phyloP scores from a whole-genome alignment of 2,797 vertebrate species.

The Sciaenops ocellatus region DNA sequence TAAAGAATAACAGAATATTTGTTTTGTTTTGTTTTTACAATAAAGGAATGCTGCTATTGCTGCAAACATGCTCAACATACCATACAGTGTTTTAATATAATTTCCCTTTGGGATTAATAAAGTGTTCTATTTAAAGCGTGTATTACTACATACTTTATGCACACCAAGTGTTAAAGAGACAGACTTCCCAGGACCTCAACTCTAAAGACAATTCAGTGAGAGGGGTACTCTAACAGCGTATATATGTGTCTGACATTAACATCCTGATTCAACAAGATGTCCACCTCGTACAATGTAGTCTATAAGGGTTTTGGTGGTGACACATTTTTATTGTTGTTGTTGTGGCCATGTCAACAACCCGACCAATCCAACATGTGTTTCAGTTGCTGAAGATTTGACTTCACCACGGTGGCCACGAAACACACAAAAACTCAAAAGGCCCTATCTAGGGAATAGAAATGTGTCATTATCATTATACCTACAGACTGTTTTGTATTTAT shows the following conservation, averaged over 20 bases:
- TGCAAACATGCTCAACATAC: slow-evolving; percentile 51
- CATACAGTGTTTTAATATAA: slow-evolving; percentile 49
- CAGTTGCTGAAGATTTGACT: slow-evolving; percentile 20
- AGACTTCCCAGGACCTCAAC: slow-evolving; percentile 24
- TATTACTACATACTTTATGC: slow-evolving; percentile 25
- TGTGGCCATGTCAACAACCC: slow-evolving; percentile 21
- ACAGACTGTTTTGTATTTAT: background rate
- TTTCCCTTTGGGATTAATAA: slow-evolving; percentile 47
- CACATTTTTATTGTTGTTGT: slow-evolving; percentile 13
- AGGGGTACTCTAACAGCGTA: slow-evolving; percentile 3
- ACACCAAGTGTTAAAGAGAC: slow-evolving; percentile 26
- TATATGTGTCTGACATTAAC: slow-evolving; percentile 36
- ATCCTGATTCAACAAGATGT: slow-evolving; percentile 21
- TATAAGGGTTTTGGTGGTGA: background rate
- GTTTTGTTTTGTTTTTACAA: slow-evolving; percentile 31
- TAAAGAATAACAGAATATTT: slow-evolving; percentile 54
- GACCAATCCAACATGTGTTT: slow-evolving; percentile 31
- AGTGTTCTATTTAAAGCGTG: slow-evolving; percentile 33
- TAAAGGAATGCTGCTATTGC: slow-evolving; percentile 56
- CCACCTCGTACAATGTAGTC: slow-evolving; percentile 17
- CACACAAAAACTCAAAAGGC: too few species aligned
- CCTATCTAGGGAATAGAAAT: background rate
- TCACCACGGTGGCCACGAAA: background rate
- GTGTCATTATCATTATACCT: background rate
- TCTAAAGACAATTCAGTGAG: slow-evolving; percentile 27